These are phyloP conservation scores for Macrocentrus cingulum DNA, from an alignment of 1,140 invertebrate species.

Conservation along the genomic window DNA sequence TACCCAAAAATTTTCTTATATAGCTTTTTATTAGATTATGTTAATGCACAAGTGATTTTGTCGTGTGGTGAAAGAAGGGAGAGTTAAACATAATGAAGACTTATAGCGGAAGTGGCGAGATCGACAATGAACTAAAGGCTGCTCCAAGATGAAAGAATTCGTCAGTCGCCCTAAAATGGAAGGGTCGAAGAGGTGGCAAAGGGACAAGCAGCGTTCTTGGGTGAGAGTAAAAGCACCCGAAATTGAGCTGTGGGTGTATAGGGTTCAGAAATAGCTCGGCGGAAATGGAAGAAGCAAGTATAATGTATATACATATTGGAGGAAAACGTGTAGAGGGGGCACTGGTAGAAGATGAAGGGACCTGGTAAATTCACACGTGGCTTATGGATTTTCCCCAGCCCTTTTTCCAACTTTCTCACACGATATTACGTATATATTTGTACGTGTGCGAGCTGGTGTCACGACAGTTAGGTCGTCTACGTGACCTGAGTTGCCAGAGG, in stretches of 20 bases:
- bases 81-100: slow-evolving; percentile 17
- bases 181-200: slow-evolving; percentile 7
- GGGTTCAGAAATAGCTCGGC: background rate
- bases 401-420: slow-evolving; percentile 36
- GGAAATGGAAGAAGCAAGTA: background rate
- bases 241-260: background rate
- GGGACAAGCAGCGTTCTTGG: background rate
- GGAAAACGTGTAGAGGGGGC: too few relatives aligned
- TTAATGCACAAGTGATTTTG: slow-evolving; percentile 2
- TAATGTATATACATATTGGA: background rate
- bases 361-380: background rate
- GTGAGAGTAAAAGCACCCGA: background rate
- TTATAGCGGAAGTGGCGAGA: slow-evolving; percentile 1
- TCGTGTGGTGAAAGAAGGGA: slow-evolving; percentile 6
- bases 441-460: slow-evolving; percentile 29
- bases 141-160: slow-evolving; percentile 20
- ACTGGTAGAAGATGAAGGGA: background rate
- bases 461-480: slow-evolving; percentile 47
- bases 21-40: too few relatives aligned
- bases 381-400: background rate
- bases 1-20: too few relatives aligned
- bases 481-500: slow-evolving; percentile 43
- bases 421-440: background rate
- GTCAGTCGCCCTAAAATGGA: background rate
- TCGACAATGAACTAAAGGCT: slow-evolving; percentile 25